Conservation (phyloP, 1,140 invertebrate species). For the Hylyphantes graminicola region DNA sequence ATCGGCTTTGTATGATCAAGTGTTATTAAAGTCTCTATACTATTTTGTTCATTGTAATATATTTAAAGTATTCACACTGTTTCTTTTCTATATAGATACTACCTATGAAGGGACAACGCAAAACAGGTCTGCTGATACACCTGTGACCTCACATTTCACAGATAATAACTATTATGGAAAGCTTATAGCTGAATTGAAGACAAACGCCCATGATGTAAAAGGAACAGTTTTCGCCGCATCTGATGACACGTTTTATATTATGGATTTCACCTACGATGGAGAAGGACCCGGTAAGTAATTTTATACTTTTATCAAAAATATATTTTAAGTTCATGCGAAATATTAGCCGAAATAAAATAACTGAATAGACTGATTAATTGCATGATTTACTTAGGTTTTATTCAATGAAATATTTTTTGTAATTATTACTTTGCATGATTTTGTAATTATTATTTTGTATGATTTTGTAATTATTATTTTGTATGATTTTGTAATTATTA, state of each 20-base stretch:
- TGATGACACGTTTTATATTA: constrained; percentile 84
- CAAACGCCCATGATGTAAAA: constrained; percentile 79
- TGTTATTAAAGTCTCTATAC: too few relatives aligned
- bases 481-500: too few relatives aligned
- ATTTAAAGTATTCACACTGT: too few relatives aligned
- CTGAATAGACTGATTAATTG: too few relatives aligned
- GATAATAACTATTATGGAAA: constrained; percentile 58
- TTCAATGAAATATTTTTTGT: too few relatives aligned
- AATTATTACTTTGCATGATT: too few relatives aligned
- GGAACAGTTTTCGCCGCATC: constrained; percentile 86
- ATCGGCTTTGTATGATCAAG: too few relatives aligned
- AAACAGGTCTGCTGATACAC: neutral
- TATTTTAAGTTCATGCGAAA: too few relatives aligned
- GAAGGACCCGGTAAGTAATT: constrained; percentile 80
- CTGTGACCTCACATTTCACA: neutral
- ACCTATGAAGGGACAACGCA: constrained; percentile 14
- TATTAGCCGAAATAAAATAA: too few relatives aligned
- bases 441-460: neutral
- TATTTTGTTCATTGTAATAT: too few relatives aligned
- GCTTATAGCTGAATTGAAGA: constrained; percentile 66
- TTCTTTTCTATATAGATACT: neutral
- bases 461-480: too few relatives aligned
- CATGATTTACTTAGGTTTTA: too few relatives aligned
- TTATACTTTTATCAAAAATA: neutral
- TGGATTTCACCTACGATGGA: constrained; percentile 87